Base-by-base conservation (phyloP, 1,140 invertebrate genomes). In the Rhynchophorus ferrugineus region DNA sequence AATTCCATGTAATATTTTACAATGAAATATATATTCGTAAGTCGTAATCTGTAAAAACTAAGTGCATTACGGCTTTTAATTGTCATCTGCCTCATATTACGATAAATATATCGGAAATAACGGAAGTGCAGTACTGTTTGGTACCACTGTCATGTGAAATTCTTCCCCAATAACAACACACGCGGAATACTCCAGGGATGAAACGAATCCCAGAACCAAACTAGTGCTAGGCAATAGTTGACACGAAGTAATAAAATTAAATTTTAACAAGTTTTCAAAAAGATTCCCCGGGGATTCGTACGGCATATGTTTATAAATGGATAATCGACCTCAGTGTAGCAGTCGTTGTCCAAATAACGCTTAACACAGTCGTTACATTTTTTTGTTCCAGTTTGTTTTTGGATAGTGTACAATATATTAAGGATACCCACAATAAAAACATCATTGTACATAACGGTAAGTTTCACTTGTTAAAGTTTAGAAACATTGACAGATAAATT, bases 171-270 rank as follows among this genome's bases (percentile, higher is more conserved):
- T 38, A 51, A 50, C 53, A 54, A 57, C 54, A 57, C 58, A 55
- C 35, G 48, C 47, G 42, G 16, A 56, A 54, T 58, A 42, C 64
- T 61, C 61, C 16, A 54, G 64, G 61, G 63, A 65, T 59, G 64
- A 61, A 63, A 66, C 50, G 43, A 42, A 56, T 61, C 46, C 46
- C 44, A 57, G 54, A 57, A 54, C 57, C 53, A 65, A 57, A 58
- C 56, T 64, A 63, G 64, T 66, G 50, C 64, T 63, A 66, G 63
- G 60, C 62, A 58, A 56, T 58, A 62, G 57, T 62, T 65, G 62
- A 62, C 61, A 65, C 64, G 49, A 49, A 57, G 52, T 35, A 46
- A 58, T 54, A 54, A 55, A 52, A 49, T 53, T 52, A 24, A 57
- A 50, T 56, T 58, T 42, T 38, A 59, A 61, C 53, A 56, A 61